phyloP scores from a whole-genome alignment of 2,888 invertebrate genomes.

The Oscheius onirici region DNA sequence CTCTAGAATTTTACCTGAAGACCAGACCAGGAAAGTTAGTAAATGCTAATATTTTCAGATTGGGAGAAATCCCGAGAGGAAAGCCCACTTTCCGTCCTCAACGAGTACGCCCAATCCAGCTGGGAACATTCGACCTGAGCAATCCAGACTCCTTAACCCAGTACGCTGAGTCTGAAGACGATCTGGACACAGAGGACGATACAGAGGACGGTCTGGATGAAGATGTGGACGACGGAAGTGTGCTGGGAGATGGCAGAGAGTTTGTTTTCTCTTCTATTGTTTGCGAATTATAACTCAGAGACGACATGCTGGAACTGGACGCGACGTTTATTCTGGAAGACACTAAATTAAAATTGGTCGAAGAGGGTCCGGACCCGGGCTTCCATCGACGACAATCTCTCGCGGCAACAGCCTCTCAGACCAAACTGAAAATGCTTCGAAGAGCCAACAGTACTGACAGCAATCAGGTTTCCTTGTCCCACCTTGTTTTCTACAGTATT shows the following conservation, averaged over 20 bases:
- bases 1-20: no score
- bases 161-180: constrained; percentile 47
- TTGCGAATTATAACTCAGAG: constrained; percentile 15
- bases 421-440: constrained; percentile 66
- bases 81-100: constrained; percentile 44
- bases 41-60: constrained; percentile 27
- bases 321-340: constrained; percentile 70
- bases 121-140: constrained; percentile 65
- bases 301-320: constrained; percentile 63
- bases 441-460: constrained; percentile 69
- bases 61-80: constrained; percentile 43
- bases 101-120: constrained; percentile 54
- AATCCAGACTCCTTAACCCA: constrained; percentile 53
- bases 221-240: constrained; percentile 46
- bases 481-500: no score
- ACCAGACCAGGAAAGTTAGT: no score
- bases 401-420: constrained; percentile 67
- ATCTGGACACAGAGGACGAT: constrained; percentile 41
- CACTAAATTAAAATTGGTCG: constrained; percentile 66
- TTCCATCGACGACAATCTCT: constrained; percentile 66
- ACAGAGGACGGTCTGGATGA: constrained; percentile 53
- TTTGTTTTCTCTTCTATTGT: constrained; percentile 30
- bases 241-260: constrained; percentile 39
- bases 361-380: constrained; percentile 51
- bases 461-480: constrained; percentile 46